Conservation (phyloP, 1,140 invertebrate genomes). For the Euura lappo region DNA sequence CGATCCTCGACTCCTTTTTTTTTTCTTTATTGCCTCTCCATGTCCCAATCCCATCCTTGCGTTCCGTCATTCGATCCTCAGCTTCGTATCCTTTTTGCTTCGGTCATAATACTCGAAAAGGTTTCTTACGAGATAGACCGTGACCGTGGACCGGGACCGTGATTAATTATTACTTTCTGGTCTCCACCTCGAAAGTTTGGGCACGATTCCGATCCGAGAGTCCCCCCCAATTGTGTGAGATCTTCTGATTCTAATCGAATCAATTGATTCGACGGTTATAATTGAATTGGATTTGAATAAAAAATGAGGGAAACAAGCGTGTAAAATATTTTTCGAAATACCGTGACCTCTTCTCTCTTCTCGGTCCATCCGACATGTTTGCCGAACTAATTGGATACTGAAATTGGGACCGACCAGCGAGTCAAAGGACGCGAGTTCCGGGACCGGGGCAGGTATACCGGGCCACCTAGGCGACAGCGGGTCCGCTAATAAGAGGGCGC, state of each 20-base stretch:
- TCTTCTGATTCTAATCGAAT: no score
- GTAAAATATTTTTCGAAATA: no score
- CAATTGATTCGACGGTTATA: no score
- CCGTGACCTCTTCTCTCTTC: no score
- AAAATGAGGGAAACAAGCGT: no score
- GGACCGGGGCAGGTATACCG: not conserved
- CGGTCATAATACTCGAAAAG: not conserved
- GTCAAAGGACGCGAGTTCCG: not conserved
- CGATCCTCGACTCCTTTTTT: not conserved
- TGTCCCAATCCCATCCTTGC: not conserved
- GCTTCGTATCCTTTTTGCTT: not conserved
- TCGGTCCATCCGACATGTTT: not conserved
- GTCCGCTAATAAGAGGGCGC: conserved; percentile 6
- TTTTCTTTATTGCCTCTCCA: not conserved
- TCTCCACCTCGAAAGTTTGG: not conserved
- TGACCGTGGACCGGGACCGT: not conserved
- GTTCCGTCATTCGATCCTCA: not conserved
- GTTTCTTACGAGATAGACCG: not conserved
- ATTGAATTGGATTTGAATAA: no score
- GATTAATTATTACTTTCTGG: not conserved
- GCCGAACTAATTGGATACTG: not conserved
- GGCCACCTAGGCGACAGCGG: conserved; percentile 2
- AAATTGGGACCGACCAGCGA: not conserved
- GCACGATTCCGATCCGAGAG: no score
- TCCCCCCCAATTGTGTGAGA: no score